Base-by-base conservation (phyloP, 1,140 invertebrate species). In the Pseudomyrmex gracilis region DNA sequence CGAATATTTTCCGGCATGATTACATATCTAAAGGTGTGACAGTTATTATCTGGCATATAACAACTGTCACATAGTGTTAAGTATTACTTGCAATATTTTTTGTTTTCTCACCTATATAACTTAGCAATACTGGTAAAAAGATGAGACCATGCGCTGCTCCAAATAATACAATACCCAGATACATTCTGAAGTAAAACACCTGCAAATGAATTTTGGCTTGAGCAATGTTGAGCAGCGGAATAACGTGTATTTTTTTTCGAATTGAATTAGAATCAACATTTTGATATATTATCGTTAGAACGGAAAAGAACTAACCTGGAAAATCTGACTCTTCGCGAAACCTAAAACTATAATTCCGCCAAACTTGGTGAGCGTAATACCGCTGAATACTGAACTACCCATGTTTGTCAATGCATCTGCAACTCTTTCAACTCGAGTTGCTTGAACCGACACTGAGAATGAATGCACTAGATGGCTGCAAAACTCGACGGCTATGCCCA, bases 121-220 rank as follows among this genome's bases (percentile, higher is more conserved):
- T 99, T 71, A 99, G 96, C 89, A 99, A 95, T 53, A 99, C 98
- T 58, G 99, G 99, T 86, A 99, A 95, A 95, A 99, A 99, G 89
- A 99, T 97, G 63, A 99, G 96, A 43, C 99, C 99, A 94, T 99
- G 99, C 4, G 97, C 96, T n/a, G 98, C 98, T 55, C 99, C 99
- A 93, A 99, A 98, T 58, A 99, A 87, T 49, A 99, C 98, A 89
- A 99, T 99, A 67, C 98, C 98, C 90, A 99, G 94, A 94, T 99
- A 99, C 99, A 99, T 99, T 87, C 98, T 96, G 95, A 99, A 99
- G 95, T 99, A 99, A 94, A 99, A 99, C 89, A 99, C 97, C 95
- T 97, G 95, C 63, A 93, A 87, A 77, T 47, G 55, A 15, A 2
- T 63, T 4, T 49, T n/a, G 20, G 17, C n/a, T 10, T 55, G 24